Conservation (phyloP, 1,140 invertebrate species). For the Microplitis demolitor region DNA sequence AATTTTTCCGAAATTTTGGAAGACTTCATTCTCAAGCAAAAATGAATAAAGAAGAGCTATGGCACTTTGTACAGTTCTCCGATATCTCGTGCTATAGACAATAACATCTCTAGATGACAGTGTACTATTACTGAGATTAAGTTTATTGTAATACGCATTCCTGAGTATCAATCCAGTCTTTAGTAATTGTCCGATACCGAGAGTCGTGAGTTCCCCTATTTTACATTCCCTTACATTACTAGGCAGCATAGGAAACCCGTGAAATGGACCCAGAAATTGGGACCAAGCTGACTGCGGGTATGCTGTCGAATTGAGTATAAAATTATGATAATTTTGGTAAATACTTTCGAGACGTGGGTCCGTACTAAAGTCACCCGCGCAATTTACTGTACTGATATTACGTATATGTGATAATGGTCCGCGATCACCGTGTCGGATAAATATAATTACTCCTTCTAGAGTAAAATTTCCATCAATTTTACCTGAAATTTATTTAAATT, state of each 20-base stretch:
- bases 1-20: constrained; percentile 60
- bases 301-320: constrained; percentile 49
- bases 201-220: constrained; percentile 63
- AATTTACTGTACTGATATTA: constrained; percentile 77
- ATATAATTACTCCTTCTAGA: constrained; percentile 77
- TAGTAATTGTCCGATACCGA: constrained; percentile 76
- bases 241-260: constrained; percentile 79
- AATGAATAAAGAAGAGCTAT: constrained; percentile 80
- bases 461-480: constrained; percentile 68
- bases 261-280: constrained; percentile 78
- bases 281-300: constrained; percentile 68
- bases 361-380: constrained; percentile 65
- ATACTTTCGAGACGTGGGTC: constrained; percentile 53
- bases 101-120: constrained; percentile 67
- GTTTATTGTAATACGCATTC: constrained; percentile 69
- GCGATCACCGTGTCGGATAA: constrained; percentile 87
- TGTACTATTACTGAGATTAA: constrained; percentile 61
- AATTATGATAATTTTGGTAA: constrained; percentile 49
- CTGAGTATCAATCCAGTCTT: constrained; percentile 75
- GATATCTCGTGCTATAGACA: constrained; percentile 81
- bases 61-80: constrained; percentile 88
- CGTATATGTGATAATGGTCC: constrained; percentile 80
- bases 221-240: constrained; percentile 57
- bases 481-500: constrained; percentile 47
- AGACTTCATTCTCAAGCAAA: constrained; percentile 64